Evolutionary conservation across 2,797 vertebrate species (phyloP), one percentile per base, ranked within the genome.

Genomic region (Spondyliosoma cantharus): DNA sequence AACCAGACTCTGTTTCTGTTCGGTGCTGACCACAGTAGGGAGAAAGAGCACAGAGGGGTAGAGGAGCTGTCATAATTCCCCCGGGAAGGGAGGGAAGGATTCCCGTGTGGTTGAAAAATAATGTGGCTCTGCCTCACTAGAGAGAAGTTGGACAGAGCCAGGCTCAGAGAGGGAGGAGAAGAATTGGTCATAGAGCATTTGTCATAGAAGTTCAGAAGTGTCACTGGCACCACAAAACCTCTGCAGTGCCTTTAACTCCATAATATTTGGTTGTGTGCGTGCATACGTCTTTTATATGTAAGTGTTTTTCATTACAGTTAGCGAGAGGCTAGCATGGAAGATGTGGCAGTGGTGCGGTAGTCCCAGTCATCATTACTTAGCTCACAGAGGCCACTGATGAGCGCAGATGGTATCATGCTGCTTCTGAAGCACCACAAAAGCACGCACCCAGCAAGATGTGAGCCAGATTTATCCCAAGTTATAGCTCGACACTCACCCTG

Each of bases 51-150:
- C 16, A 49, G 76, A 84, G 52, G 80, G 67, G 37, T 74, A 58
- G 59, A 80, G 50, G 66, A 87, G 74, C 78, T 87, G 90, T 86
- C 86, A 83, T 71, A 86, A 80, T 81, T 80, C 83, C 83, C 72
- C 19, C 3, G 4, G 78, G 78, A 69, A 75, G 66, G 27, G 79
- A 87, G 81, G 60, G 45, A 76, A 65, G 72, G 67, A 88, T 81
- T 84, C 76, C 85, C 83, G n/a, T 89, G 87, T 88, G 90, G 89
- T 80, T 83, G 84, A 77, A 88, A 82, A 87, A 87, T 87, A 86
- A 86, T 81, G 79, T 71, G 82, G 64, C 81, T 80, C 56, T 62
- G 71, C 77, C 76, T 90, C 85, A 67, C 49, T 48, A 59, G 72
- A 58, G 83, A 75, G 71, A 87, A 70, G 72, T 74, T 87, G 6